Evolutionary conservation across 1,140 invertebrate genomes (phyloP).

Genomic region (Babylonia areolata): DNA sequence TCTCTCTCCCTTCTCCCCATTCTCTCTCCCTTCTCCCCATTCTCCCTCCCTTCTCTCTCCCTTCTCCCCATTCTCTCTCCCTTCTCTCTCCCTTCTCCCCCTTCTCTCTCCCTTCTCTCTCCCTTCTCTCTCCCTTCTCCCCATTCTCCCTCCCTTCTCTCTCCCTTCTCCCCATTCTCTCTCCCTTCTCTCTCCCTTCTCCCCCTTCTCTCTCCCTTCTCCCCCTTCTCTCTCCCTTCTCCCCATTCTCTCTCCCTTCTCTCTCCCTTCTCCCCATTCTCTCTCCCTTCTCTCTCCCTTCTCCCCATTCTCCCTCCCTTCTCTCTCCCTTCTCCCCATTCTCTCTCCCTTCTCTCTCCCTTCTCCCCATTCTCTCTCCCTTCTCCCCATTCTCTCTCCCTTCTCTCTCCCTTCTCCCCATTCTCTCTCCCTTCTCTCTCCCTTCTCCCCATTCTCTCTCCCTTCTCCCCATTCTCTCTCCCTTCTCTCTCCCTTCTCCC

Average conservation of each 20-base stretch:
- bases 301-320: background rate
- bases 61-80: background rate
- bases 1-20: no score
- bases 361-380: no score
- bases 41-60: no score
- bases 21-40: no score
- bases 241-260: background rate
- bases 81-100: no score
- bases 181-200: background rate
- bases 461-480: no score
- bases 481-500: no score
- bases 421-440: background rate
- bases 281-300: background rate
- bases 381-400: no score
- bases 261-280: background rate
- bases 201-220: background rate
- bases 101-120: no score
- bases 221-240: background rate
- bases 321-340: background rate
- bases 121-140: background rate
- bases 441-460: background rate
- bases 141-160: background rate
- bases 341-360: no score
- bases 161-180: conserved; percentile 13
- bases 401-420: no score